Evolutionary conservation across 2,797 vertebrate genomes (phyloP).

Genomic region (Acanthurus tractus): DNA sequence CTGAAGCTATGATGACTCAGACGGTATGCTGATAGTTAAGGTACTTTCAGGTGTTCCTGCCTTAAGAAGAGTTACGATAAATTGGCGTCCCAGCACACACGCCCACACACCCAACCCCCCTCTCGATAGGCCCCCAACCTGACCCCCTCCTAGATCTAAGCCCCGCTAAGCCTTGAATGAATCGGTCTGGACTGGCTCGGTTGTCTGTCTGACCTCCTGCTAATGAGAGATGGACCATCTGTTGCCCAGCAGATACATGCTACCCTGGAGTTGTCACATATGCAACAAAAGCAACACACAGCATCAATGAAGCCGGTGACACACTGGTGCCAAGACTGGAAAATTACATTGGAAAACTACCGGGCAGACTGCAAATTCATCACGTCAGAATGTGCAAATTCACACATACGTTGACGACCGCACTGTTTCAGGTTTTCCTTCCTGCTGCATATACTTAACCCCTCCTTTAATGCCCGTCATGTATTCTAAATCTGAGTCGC

Average conservation of each 20-base stretch:
- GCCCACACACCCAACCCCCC: conserved; percentile 14
- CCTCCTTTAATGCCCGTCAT: neutral
- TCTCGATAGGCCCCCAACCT: conserved; percentile 9
- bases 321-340: conserved; percentile 4
- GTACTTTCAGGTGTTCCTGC: conserved; percentile 56
- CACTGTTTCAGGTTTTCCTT: neutral
- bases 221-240: conserved; percentile 79
- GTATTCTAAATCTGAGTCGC: neutral
- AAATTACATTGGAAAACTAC: neutral
- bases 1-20: conserved; percentile 50
- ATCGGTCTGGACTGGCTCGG: conserved; percentile 73
- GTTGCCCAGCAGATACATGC: conserved; percentile 61
- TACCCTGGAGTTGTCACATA: conserved; percentile 46
- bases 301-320: neutral
- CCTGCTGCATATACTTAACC: neutral
- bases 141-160: conserved; percentile 67
- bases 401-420: neutral
- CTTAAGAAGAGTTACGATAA: conserved; percentile 49
- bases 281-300: conserved; percentile 64
- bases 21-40: conserved; percentile 39
- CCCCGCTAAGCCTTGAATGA: conserved; percentile 77
- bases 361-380: neutral
- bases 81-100: conserved; percentile 17
- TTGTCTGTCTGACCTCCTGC: conserved; percentile 75
- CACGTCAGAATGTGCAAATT: conserved; percentile 2